Base-by-base conservation (phyloP, 2,113 vertebrate species). In the Sula dactylatra region DNA sequence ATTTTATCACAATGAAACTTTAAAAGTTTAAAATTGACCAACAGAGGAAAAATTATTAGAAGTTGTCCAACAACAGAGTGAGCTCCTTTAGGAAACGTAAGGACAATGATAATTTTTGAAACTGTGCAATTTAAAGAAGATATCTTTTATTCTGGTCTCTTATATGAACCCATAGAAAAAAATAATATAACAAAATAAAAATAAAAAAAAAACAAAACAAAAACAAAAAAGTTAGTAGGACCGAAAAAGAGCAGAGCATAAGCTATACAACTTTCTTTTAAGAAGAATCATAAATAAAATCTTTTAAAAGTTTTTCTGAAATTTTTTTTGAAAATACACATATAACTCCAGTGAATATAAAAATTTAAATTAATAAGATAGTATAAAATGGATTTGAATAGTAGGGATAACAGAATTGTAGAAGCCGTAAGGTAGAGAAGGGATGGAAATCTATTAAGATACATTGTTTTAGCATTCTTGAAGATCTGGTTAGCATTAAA, bases 171-270 rank as follows among this genome's bases (percentile, higher is more conserved):
- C 15, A 59, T 13, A 81, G 11, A 5, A 67, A 56, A 56, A 77
- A 79, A 86, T 4, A 58, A 70, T 31, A 44, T 6, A 32, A 2
- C 8, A 54, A 78, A 93, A 25, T 21, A 50, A 50, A 84, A 49
- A 1, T 66, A 66, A 3, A 58, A 62, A 4, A 5, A 58, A 58
- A 3, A 4, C 34, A 67, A 49, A 2, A 0, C 69, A 47, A 4
- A 45, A 72, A 55, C 2, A 0, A 69, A 52, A 77, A 56, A 61
- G 18, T 4, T 29, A 9, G 19, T 10, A 12, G 6, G 3, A 59
- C 29, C 66, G 11, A 70, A 69, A 82, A 88, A 61, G 4, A 69
- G 12, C 10, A 56, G 19, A 74, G 21, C 2, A 50, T 21, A 66
- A 84, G 34, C 2, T 31, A 19, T 10, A 11, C 2, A 66, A 31